A percentile compares a stretch with the other conserved stretches of the same genome.
phyloP scores from a whole-genome alignment of 2,797 vertebrate species.

The Urophycis tenuis region DNA sequence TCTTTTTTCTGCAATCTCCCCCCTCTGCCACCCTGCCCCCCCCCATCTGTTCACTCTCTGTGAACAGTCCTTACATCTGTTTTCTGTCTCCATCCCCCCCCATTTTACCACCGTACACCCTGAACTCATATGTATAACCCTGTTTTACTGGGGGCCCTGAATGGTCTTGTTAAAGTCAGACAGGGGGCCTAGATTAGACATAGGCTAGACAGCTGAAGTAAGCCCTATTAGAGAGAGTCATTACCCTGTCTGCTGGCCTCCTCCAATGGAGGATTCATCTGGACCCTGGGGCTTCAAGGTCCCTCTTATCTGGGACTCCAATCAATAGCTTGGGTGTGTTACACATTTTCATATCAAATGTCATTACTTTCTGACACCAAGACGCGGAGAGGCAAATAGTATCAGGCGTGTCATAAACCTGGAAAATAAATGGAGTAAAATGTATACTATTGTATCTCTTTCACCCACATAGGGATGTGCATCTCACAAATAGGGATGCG shows the following conservation, averaged over 20 bases:
- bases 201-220: slow-evolving; percentile 52
- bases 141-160: slow-evolving; percentile 16
- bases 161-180: slow-evolving; percentile 24
- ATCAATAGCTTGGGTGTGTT: slow-evolving; percentile 7
- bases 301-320: slow-evolving; percentile 21
- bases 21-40: neutral
- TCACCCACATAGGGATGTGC: no score
- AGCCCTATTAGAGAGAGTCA: slow-evolving; percentile 47
- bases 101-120: neutral
- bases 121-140: slow-evolving; percentile 43
- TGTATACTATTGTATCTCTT: no score
- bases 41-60: no score
- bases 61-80: neutral
- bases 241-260: slow-evolving; percentile 39
- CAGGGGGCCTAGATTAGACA: slow-evolving; percentile 13
- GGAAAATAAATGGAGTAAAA: no score
- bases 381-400: slow-evolving; percentile 26
- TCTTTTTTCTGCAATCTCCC: neutral
- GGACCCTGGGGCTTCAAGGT: slow-evolving; percentile 12
- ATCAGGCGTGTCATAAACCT: no score
- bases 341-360: no score
- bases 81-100: slow-evolving; percentile 10
- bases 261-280: slow-evolving; percentile 7
- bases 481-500: no score
- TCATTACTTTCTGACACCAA: slow-evolving; percentile 16